Evolutionary conservation across 92 coral and sea anemone genomes (phyloP), one percentile per base, ranked within the genome.

Genomic region (Bergia sp.): DNA sequence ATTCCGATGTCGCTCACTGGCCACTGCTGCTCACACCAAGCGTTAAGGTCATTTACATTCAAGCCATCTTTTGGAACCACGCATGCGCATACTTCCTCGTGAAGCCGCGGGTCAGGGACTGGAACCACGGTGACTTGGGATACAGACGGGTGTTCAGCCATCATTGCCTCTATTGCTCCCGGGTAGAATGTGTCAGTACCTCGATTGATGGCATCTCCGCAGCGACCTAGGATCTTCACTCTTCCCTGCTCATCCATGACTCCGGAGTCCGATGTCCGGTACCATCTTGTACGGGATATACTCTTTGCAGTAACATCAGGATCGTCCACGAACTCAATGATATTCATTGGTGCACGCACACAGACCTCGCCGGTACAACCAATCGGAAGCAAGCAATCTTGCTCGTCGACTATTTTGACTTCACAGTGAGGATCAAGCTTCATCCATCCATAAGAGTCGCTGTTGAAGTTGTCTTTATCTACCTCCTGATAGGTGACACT

Each of bases 171-270:
- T 8, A 89, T 61, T 43, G 85, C 80, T 39, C 50, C 72, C 9
- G 89, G 89, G 67, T 49, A 89, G 13, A 89, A 83, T n/a, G 77
- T 89, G 15, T 72, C 82, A 6, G 92, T 89, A 1, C 84, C 88
- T 64, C 89, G 76, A 40, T 89, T 89, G 21, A 84, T 84, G 37
- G 86, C 50, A 2, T 82, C 89, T 9, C 69, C 42, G 49, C 58
- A 73, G 44, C 89, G 61, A 41, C 92, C 92, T 0, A 58, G 37
- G 45, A 89, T 73, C 40, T 45, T 72, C 9, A 84, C 15, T 41
- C 58, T 76, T 1, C 91, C 91, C 5, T 11, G 37, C 20, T 84
- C 85, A 64, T 89, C 84, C 83, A 89, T 89, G 43, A 47, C 9
- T 2, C 89, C 92, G 16, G 86, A 21, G 38, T 89, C 92, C 57